These are phyloP conservation scores for Arge pagana DNA, from an alignment of 2,888 invertebrate genomes.

Conservation along the genomic window DNA sequence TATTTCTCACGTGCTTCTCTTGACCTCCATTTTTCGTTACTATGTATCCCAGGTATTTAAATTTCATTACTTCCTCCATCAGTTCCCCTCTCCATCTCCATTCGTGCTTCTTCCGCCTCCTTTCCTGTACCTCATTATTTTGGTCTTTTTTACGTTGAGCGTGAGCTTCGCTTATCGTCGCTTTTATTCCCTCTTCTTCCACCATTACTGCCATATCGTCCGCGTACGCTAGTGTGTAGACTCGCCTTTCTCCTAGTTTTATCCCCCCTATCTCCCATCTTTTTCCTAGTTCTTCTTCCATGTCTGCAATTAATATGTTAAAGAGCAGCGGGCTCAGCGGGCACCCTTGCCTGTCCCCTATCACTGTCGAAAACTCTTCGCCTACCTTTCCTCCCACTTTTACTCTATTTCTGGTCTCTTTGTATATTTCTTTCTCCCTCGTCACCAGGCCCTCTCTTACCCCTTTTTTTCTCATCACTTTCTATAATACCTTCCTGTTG, in stretches of 20 bases:
- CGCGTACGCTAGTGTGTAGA: not conserved
- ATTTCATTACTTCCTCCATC: not conserved
- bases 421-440: slow-evolving; percentile 10
- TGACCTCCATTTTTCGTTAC: not conserved
- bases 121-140: slow-evolving; percentile 7
- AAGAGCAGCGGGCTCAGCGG: not conserved
- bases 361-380: not conserved
- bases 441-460: slow-evolving; percentile 19
- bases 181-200: not conserved
- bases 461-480: slow-evolving; percentile 14
- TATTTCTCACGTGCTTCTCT: not conserved
- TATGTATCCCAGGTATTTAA: not conserved
- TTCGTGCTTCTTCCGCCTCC: not conserved
- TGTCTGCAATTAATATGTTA: not conserved
- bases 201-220: not conserved
- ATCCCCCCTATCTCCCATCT: slow-evolving; percentile 4
- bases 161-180: not conserved
- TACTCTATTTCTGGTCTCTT: not conserved
- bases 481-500: slow-evolving; percentile 23
- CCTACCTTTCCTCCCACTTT: not conserved
- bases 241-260: not conserved
- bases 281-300: not conserved
- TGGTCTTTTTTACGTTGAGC: not conserved
- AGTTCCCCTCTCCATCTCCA: not conserved
- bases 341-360: not conserved